Percentiles rank a stretch among this genome's conserved stretches.
These are phyloP conservation scores for Chrysodeixis includens DNA, from an alignment of 2,888 invertebrate species.

Conservation along the genomic window DNA sequence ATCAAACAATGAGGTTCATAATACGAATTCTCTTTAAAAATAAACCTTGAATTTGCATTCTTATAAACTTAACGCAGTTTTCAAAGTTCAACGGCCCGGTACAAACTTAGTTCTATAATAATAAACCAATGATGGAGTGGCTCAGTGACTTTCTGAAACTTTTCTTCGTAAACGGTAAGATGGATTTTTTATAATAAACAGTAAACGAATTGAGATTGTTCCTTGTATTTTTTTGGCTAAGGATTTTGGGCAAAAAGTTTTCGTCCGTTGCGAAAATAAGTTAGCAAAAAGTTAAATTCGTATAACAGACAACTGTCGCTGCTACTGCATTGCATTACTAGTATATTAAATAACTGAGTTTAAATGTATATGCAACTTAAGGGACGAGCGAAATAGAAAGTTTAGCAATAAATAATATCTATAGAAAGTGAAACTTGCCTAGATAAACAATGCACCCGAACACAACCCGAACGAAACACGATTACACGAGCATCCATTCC, in stretches of 20 bases:
- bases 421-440: not conserved
- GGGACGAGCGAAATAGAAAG: slow-evolving; percentile 3
- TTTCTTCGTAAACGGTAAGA: not conserved
- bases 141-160: not conserved
- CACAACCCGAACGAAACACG: slow-evolving; percentile 7
- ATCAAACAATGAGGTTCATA: not conserved
- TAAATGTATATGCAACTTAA: not conserved
- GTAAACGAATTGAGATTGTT: too few species aligned
- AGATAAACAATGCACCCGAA: slow-evolving; percentile 24
- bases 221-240: too few species aligned
- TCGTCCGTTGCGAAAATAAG: too few species aligned
- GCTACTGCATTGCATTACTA: not conserved
- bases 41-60: slow-evolving; percentile 1
- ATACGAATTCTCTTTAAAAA: not conserved
- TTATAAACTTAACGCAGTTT: not conserved
- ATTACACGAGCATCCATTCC: slow-evolving; percentile 17
- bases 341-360: not conserved
- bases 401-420: not conserved
- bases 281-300: too few species aligned
- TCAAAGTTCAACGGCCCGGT: not conserved
- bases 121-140: not conserved
- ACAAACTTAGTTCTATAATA: not conserved
- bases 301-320: too few species aligned
- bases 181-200: not conserved
- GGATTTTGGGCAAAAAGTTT: too few species aligned